Evolutionary conservation across 2,888 invertebrate species (phyloP), one percentile per base, ranked within the genome.

Genomic region (Apoda limacodes): DNA sequence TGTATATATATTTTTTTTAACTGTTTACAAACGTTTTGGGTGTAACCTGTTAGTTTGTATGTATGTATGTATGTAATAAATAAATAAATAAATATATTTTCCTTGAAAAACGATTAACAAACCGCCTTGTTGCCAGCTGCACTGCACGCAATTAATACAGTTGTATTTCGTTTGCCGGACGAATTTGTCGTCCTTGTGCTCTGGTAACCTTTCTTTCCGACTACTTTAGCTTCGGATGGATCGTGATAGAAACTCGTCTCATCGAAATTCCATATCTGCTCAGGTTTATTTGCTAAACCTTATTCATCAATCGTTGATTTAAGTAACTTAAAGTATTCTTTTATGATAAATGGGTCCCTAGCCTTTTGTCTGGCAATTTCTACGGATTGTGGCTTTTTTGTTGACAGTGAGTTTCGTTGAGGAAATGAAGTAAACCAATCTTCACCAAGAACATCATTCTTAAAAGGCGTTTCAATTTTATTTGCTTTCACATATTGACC

Each of bases 401-500:
- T 12, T n/a, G 32, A 32, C 3, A 35, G 22, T 13, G 19, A 40
- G 25, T 42, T 23, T 15, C 39, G 22, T 27, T 38, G 47, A 21
- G 32, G 35, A 40, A 50, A 55, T 7, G 27, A 35, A 3, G 37
- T 21, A 24, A 45, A 45, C 51, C 48, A 50, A 21, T 54, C 50
- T 22, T 51, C 35, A 4, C 50, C 47, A 13, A 49, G 51, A 10
- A 41, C 31, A 9, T 46, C 45, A 26, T 51, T 35, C 35, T 45
- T 51, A 28, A 55, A 56, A 14, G 44, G 43, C 7, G 49, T 52
- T 30, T 29, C 30, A 7, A 55, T 30, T 4, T 45, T 41, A 37
- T 55, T 54, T 26, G 34, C 22, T 25, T 25, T 20, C 2, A 48
- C 40, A 37, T 47, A 26, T 17, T 17, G 12, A 17, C 17, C n/a